Conservation (phyloP, 2,888 invertebrate genomes). For the Tipula helvola region DNA sequence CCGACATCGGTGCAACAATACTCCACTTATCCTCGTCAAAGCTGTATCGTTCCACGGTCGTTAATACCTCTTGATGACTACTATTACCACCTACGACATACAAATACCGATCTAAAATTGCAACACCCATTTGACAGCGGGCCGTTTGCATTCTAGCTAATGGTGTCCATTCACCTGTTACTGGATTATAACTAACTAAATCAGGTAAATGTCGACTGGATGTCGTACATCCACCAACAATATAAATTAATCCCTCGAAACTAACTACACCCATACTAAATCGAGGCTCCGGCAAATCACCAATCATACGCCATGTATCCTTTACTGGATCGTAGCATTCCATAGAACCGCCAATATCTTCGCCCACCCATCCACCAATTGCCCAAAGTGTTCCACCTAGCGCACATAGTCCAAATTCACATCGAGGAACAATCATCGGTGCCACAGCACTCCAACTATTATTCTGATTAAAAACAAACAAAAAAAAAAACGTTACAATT, state of each 20-base stretch:
- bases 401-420: slow-evolving; percentile 80
- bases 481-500: neutral
- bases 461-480: slow-evolving; percentile 29
- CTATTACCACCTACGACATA: slow-evolving; percentile 86
- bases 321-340: slow-evolving; percentile 74
- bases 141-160: slow-evolving; percentile 67
- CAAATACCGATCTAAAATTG: slow-evolving; percentile 68
- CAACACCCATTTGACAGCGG: slow-evolving; percentile 80
- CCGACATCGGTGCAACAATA: slow-evolving; percentile 56
- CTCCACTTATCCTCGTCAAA: slow-evolving; percentile 53
- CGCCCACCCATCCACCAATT: slow-evolving; percentile 88
- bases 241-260: slow-evolving; percentile 51
- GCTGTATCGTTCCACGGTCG: slow-evolving; percentile 59
- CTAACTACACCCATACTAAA: slow-evolving; percentile 88
- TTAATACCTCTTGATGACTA: slow-evolving; percentile 63
- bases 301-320: slow-evolving; percentile 65
- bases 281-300: slow-evolving; percentile 68
- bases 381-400: slow-evolving; percentile 73
- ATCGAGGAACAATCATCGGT: slow-evolving; percentile 70
- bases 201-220: slow-evolving; percentile 68
- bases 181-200: slow-evolving; percentile 67
- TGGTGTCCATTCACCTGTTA: slow-evolving; percentile 64
- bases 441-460: slow-evolving; percentile 49
- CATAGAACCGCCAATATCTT: slow-evolving; percentile 77
- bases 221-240: slow-evolving; percentile 82